phyloP scores from a whole-genome alignment of 1,140 invertebrate species.

The Penaeus japonicus region DNA sequence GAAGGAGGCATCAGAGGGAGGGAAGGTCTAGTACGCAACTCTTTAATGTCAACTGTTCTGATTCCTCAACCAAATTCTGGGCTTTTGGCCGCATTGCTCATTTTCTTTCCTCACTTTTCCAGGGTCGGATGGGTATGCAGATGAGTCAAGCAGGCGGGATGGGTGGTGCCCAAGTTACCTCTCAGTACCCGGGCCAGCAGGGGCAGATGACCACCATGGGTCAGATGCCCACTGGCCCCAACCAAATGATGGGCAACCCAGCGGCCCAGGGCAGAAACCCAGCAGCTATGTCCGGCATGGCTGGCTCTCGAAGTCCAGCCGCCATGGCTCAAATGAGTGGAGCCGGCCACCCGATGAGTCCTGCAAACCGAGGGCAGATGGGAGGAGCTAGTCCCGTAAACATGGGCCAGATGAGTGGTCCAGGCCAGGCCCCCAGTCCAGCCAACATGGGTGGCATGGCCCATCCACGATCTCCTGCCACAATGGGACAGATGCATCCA shows the following conservation, averaged over 20 bases:
- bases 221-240: slow-evolving; percentile 50
- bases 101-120: slow-evolving; percentile 7
- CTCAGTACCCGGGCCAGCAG: slow-evolving; percentile 54
- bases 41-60: background rate
- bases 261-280: slow-evolving; percentile 47
- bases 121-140: slow-evolving; percentile 57
- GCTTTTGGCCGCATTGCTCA: background rate
- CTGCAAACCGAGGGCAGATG: slow-evolving; percentile 57
- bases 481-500: slow-evolving; percentile 54
- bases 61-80: background rate
- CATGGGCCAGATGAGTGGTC: slow-evolving; percentile 56
- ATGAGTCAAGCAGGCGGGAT: slow-evolving; percentile 58
- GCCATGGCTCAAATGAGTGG: slow-evolving; percentile 57
- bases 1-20: too few species aligned
- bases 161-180: slow-evolving; percentile 56
- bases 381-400: slow-evolving; percentile 56
- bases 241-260: slow-evolving; percentile 52
- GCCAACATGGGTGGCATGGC: slow-evolving; percentile 55
- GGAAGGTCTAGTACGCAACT: too few species aligned
- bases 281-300: slow-evolving; percentile 50
- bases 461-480: slow-evolving; percentile 53
- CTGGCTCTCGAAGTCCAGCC: slow-evolving; percentile 53
- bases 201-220: slow-evolving; percentile 51
- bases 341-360: slow-evolving; percentile 55
- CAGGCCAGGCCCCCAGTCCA: slow-evolving; percentile 55